These are phyloP conservation scores for Drosophila picticornis DNA, from an alignment of 2,888 invertebrate species.

Conservation along the genomic window DNA sequence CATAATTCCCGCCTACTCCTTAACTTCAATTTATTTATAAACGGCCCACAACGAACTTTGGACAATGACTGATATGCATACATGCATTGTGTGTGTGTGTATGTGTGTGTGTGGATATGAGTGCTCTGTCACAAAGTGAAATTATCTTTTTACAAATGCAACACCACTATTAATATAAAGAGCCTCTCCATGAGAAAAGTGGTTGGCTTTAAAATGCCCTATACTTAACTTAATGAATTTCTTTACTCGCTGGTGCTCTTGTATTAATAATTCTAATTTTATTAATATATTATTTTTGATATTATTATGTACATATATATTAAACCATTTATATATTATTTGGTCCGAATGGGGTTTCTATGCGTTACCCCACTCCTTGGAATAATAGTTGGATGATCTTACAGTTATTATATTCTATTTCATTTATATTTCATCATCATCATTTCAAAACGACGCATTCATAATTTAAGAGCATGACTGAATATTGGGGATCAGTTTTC, in stretches of 20 bases:
- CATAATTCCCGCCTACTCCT: slow-evolving; percentile 32
- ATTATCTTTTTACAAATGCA: slow-evolving; percentile 76
- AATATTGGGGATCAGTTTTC: no score
- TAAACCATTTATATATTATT: background rate
- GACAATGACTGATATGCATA: slow-evolving; percentile 54
- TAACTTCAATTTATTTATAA: slow-evolving; percentile 53
- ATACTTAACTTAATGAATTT: background rate
- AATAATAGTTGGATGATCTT: background rate
- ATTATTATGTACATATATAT: background rate
- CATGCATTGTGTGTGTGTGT: slow-evolving; percentile 36
- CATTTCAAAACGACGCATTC: background rate
- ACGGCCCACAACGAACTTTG: slow-evolving; percentile 50
- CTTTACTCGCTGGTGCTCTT: background rate
- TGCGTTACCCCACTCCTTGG: background rate
- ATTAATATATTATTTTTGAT: background rate
- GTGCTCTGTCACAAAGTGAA: slow-evolving; percentile 14
- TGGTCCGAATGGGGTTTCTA: background rate
- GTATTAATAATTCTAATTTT: background rate
- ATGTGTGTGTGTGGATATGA: slow-evolving; percentile 6
- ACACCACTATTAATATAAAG: slow-evolving; percentile 44
- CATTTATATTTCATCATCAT: no score
- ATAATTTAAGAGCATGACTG: background rate
- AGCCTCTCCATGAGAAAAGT: background rate
- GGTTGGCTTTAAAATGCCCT: slow-evolving; percentile 13
- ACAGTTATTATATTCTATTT: background rate